These are phyloP conservation scores for Siniperca knerii DNA, from an alignment of 2,113 vertebrate genomes.

Conservation along the genomic window DNA sequence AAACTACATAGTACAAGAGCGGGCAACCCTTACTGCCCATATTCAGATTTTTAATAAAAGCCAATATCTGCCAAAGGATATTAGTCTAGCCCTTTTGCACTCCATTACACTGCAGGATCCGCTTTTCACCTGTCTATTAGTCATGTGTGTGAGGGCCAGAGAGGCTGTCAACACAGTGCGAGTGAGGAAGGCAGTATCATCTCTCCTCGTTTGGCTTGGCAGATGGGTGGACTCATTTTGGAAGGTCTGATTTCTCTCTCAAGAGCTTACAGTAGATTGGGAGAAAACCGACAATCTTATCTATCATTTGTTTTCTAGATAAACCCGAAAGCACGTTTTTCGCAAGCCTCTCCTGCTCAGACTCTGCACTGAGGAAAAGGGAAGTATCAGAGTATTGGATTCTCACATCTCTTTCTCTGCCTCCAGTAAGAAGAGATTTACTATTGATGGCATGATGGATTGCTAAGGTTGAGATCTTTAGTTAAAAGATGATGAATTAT, in stretches of 20 bases:
- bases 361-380: not conserved
- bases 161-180: not conserved
- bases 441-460: not conserved
- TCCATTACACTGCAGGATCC: not conserved
- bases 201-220: not conserved
- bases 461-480: not conserved
- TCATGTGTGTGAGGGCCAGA: constrained; percentile 29
- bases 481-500: constrained; percentile 24
- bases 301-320: constrained; percentile 27
- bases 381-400: constrained; percentile 4
- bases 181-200: constrained; percentile 13
- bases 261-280: constrained; percentile 19
- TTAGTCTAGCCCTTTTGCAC: not conserved
- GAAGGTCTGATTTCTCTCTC: constrained; percentile 10
- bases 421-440: not conserved
- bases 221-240: constrained; percentile 48
- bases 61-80: not conserved
- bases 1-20: not conserved
- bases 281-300: constrained; percentile 7
- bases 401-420: constrained; percentile 6
- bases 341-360: not conserved
- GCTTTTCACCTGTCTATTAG: constrained; percentile 26
- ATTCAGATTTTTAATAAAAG: constrained; percentile 22
- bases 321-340: not conserved
- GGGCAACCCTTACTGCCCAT: not conserved